Evolutionary conservation across 2,888 invertebrate genomes (phyloP).

Genomic region (Ceramica pisi): DNA sequence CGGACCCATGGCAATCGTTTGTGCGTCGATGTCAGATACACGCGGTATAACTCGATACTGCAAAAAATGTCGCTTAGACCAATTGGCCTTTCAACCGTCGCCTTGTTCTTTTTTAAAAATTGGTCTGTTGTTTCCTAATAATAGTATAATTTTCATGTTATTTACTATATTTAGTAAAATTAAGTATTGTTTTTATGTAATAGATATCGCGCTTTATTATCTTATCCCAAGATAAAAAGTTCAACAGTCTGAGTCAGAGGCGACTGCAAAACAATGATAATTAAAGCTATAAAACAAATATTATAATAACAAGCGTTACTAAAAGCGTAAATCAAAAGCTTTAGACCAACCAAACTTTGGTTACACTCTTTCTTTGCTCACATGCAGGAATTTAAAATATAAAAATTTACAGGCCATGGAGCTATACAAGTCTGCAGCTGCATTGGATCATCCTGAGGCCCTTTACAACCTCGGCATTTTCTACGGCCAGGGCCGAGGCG

Average conservation of each 20-base stretch:
- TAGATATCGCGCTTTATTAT: conserved; percentile 13
- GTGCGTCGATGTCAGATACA: too few relatives aligned
- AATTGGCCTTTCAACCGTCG: too few relatives aligned
- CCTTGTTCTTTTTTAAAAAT: too few relatives aligned
- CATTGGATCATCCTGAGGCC: conserved; percentile 92
- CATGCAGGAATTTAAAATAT: neutral
- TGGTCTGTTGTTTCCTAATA: neutral
- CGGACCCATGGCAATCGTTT: too few relatives aligned
- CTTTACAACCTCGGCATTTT: conserved; percentile 93
- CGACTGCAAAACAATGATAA: conserved; percentile 11
- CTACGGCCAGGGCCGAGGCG: conserved; percentile 92
- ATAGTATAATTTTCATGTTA: neutral
- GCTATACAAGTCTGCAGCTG: conserved; percentile 92
- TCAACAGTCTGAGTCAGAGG: conserved; percentile 16
- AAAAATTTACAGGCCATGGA: conserved; percentile 90
- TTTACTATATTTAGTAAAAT: too few relatives aligned
- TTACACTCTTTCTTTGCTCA: neutral
- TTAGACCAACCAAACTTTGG: neutral
- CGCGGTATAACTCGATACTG: too few relatives aligned
- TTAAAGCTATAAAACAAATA: neutral
- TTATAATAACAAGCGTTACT: neutral
- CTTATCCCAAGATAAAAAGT: conserved; percentile 28
- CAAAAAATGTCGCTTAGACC: too few relatives aligned
- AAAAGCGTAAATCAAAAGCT: too few relatives aligned
- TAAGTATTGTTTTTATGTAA: neutral